Percentiles rank a stretch among this genome's conserved stretches.
phyloP scores from a whole-genome alignment of 2,113 vertebrate genomes.

The Falco punctatus region DNA sequence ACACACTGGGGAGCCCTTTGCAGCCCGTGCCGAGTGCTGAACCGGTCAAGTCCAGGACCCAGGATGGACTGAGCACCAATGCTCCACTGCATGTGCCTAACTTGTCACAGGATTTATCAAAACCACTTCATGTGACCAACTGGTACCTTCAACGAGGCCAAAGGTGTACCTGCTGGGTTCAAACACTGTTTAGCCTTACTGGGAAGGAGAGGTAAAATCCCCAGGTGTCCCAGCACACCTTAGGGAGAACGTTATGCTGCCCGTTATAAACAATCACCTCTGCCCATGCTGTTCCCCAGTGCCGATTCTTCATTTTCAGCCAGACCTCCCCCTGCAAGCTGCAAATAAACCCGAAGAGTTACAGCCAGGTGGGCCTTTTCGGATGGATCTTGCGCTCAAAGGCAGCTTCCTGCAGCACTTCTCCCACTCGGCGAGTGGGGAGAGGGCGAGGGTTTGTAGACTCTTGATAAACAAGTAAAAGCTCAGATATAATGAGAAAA shows the following conservation, averaged over 20 bases:
- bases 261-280: neutral
- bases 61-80: neutral
- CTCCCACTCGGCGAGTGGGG: neutral
- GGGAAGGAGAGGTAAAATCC: neutral
- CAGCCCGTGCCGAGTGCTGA: neutral
- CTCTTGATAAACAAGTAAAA: slow-evolving; percentile 40
- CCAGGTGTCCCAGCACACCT: neutral
- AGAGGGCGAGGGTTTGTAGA: slow-evolving; percentile 3
- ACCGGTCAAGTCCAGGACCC: fast-evolving
- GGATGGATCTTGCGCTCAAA: neutral
- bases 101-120: neutral
- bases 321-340: neutral
- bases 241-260: neutral
- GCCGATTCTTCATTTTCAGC: neutral
- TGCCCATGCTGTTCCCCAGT: neutral
- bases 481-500: slow-evolving; percentile 63
- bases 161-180: neutral
- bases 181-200: neutral
- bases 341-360: neutral
- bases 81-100: neutral
- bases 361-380: slow-evolving; percentile 6
- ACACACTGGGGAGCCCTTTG: neutral
- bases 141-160: neutral
- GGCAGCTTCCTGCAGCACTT: slow-evolving; percentile 3
- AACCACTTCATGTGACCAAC: neutral